Evolutionary conservation across 2,888 invertebrate species (phyloP), one percentile per base, ranked within the genome.

Genomic region (Willowsia nigromaculata): DNA sequence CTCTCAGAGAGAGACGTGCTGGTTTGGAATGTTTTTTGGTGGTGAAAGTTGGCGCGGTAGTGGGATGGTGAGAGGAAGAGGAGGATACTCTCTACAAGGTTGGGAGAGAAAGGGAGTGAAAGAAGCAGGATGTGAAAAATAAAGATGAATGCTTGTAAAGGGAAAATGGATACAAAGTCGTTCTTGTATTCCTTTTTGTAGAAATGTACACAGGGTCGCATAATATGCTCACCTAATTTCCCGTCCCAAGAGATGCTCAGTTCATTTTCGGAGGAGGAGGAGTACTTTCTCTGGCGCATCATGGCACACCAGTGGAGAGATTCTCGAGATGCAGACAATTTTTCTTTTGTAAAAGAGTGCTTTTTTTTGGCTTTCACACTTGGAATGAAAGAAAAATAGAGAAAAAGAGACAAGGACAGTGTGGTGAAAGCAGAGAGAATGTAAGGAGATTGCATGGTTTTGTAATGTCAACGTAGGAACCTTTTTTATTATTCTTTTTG

Each of bases 171-270:
- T 74, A 43, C 43, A 74, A n/a, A n/a, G 43, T 40, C 37, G 30
- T 74, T 74, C n/a, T n/a, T 74, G 22, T 71, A 40, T 71, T 40
- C 40, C 30, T 62, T 62, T n/a, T n/a, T n/a, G n/a, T n/a, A 15
- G 62, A 40, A 71, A 43, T 40, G 18, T 62, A 27, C 30, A 74
- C 43, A 74, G 74, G 74, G 74, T 74, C 74, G 74, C 74, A 74
- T 74, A 74, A 74, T n/a, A n/a, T 74, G 74, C 40, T 74, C 43
- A 74, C 74, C 74, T 74, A 74, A 74, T 74, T 74, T 74, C 13
- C 9, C 74, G 22, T 74, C 74, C 74, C 74, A 74, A 74, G 74
- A 74, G 74, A 47, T 25, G 11, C 13, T 40, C 40, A 15, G 25
- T 74, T 47, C 43, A 74, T 74, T 74, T 15, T 71, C 6, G 27